Conservation (phyloP, 2,113 vertebrate genomes). For the Rhagologus leucostigma region DNA sequence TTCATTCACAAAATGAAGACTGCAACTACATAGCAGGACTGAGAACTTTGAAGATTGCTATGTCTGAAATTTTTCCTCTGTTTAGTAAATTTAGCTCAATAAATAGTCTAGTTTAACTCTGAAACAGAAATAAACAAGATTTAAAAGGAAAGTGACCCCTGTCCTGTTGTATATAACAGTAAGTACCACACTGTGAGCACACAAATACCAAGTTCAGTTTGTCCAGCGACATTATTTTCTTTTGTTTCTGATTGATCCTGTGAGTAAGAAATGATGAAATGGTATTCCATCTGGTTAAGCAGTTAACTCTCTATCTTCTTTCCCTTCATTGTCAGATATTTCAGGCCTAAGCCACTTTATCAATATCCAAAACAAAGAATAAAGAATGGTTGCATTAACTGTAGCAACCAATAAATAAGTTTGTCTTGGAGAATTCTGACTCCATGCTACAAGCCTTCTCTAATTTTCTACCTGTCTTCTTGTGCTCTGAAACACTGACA, state of each 20-base stretch:
- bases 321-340: background rate
- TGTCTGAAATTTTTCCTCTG: background rate
- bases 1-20: slow-evolving; percentile 28
- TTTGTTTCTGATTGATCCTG: background rate
- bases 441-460: background rate
- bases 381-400: background rate
- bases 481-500: background rate
- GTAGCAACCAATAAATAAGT: background rate
- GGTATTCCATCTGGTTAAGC: background rate
- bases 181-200: background rate
- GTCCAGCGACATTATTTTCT: background rate
- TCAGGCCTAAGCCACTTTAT: background rate
- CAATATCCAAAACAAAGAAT: background rate
- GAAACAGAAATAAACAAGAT: background rate
- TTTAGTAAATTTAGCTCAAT: background rate
- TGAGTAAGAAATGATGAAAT: background rate
- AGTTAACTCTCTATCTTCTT: background rate
- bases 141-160: background rate
- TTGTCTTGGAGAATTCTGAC: background rate
- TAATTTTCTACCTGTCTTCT: background rate
- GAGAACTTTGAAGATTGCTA: background rate
- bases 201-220: background rate
- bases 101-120: background rate
- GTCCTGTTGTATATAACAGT: background rate
- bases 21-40: background rate